A percentile compares a stretch with the other conserved stretches of the same genome.
These are phyloP conservation scores for Anastrepha ludens DNA, from an alignment of 1,140 invertebrate species.

Conservation along the genomic window DNA sequence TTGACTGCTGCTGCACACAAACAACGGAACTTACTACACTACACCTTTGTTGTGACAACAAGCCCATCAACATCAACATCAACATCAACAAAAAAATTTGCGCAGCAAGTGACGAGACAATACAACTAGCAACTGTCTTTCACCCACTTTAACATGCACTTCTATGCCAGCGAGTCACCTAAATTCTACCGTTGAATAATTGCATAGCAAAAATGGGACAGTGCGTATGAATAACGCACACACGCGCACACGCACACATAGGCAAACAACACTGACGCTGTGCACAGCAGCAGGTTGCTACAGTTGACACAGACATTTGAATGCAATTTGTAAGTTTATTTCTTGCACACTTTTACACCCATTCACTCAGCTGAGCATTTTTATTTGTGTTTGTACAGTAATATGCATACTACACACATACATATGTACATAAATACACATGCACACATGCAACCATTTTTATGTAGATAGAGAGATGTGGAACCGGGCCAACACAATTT, in stretches of 20 bases:
- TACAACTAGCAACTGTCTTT: conserved; percentile 17
- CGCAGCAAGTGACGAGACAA: neutral
- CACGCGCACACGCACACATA: neutral
- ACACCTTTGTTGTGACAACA: neutral
- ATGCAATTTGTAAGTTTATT: conserved; percentile 45
- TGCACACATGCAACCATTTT: neutral
- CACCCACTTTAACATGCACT: conserved; percentile 45
- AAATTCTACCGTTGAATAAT: conserved; percentile 29
- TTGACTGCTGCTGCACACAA: neutral
- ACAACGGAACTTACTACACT: neutral
- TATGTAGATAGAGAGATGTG: neutral
- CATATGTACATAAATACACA: neutral
- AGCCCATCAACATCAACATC: neutral
- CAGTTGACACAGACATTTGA: conserved; percentile 39
- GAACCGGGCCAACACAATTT: neutral
- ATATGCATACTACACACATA: neutral
- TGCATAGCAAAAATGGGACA: conserved; percentile 15
- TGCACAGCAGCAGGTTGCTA: neutral
- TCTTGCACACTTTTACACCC: conserved; percentile 35
- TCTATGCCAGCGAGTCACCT: conserved; percentile 48
- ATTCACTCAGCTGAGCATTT: neutral
- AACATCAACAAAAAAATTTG: neutral
- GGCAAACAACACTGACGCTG: neutral
- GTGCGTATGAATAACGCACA: conserved; percentile 20
- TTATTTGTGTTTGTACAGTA: neutral